Base-by-base conservation (phyloP, 1,140 invertebrate species). In the Drosophila micromelanica region DNA sequence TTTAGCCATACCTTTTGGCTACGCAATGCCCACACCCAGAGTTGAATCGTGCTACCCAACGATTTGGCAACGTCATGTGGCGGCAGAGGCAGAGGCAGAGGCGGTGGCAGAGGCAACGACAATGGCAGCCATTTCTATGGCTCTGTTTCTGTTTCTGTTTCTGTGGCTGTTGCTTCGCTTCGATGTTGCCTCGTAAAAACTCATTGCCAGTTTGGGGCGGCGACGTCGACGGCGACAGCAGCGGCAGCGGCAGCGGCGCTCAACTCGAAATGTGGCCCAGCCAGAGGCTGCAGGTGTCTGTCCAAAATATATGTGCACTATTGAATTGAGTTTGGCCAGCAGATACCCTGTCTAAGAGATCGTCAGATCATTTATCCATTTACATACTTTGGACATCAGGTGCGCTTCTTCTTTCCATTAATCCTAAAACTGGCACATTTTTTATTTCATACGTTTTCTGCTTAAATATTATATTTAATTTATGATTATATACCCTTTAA, bases 181-280 rank as follows among this genome's bases (percentile, higher is more conserved):
- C 35, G 46, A 64, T 67, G 46, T 69, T 69, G 64, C 45, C 60
- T 74, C 73, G 72, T 84, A 76, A 84, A 82, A 84, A 78, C 78
- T 82, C 82, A 82, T 82, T 82, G 81, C 78, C 82, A 82, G 82
- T 77, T 86, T 74, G 80, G 80, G 80, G 73, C 80, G 80, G 54
- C 64, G 46, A 65, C 78, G 82, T 68, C 27, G 27, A 27, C 27
- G 27, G 27, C 27, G 27, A 27, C 27, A 5, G 27, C 27, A 27
- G 27, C 27, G 80, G 73, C 80, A 76, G 54, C 64, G 80, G 73
- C 80, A 76, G 54, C 64, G 55, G 69, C 78, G 82, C 75, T 86
- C 82, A 86, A 86, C 82, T 89, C 82, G 82, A 86, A 86, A 86
- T 87, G 78, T 73, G 70, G 82, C 67, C 56, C 57, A 77, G 81